Conservation (phyloP, 2,113 vertebrate species). For the Symphodus melops region DNA sequence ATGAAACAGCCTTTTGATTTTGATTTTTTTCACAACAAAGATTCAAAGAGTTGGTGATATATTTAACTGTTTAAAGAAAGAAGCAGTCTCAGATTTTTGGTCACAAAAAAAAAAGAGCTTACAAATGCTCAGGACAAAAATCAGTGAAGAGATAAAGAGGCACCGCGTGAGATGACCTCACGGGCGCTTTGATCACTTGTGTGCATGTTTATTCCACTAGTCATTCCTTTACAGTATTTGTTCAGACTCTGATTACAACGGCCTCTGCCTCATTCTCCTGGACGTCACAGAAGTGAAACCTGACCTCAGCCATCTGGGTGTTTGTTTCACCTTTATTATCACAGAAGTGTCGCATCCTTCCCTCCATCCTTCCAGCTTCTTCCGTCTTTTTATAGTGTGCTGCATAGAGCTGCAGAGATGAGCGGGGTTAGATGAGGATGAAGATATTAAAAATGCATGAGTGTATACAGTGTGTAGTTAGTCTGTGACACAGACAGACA, state of each 20-base stretch:
- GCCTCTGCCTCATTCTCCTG: conserved; percentile 46
- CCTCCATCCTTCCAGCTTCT: conserved; percentile 60
- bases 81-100: no score
- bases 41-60: no score
- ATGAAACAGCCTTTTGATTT: no score
- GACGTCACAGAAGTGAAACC: conserved; percentile 70
- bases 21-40: no score
- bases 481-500: background rate
- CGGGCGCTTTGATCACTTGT: background rate
- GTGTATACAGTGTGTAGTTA: background rate
- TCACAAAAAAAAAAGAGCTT: no score
- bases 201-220: background rate
- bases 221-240: conserved; percentile 42
- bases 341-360: conserved; percentile 72
- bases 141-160: no score
- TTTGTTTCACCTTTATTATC: conserved; percentile 81
- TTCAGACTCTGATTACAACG: conserved; percentile 59
- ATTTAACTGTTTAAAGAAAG: no score
- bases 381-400: conserved; percentile 71
- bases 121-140: no score
- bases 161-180: no score
- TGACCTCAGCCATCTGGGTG: conserved; percentile 41
- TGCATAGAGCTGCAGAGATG: conserved; percentile 9
- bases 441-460: conserved; percentile 20
- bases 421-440: conserved; percentile 12